A percentile compares a stretch with the other conserved stretches of the same genome.
phyloP scores from a whole-genome alignment of 2,888 invertebrate species.

The Thymelicus sylvestris region DNA sequence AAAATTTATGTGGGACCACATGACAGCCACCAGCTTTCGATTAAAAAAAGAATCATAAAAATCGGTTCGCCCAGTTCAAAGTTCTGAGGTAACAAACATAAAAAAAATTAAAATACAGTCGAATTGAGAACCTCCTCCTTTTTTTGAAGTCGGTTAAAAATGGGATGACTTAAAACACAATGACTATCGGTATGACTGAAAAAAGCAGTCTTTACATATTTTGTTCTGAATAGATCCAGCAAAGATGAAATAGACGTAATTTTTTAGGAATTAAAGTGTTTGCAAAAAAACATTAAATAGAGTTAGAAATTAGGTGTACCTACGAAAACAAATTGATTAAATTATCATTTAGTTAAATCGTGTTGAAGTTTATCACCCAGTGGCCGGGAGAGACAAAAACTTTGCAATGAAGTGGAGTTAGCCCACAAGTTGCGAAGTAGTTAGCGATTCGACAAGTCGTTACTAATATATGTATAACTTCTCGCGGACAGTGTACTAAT shows the following conservation, averaged over 20 bases:
- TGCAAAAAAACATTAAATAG: not conserved
- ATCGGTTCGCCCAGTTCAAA: too few species aligned
- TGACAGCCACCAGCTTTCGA: too few species aligned
- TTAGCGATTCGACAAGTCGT: conserved; percentile 11
- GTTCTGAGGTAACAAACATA: too few species aligned
- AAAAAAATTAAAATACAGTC: too few species aligned
- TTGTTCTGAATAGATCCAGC: too few species aligned
- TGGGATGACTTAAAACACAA: too few species aligned
- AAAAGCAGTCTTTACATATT: too few species aligned
- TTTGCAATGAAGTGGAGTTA: conserved; percentile 11
- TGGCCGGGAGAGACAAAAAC: conserved; percentile 5
- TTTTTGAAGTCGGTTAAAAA: too few species aligned
- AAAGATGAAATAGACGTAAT: not conserved
- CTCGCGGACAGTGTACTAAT: conserved; percentile 9
- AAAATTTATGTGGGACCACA: too few species aligned
- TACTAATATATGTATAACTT: conserved; percentile 12
- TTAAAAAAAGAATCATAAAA: too few species aligned
- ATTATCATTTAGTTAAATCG: conserved; percentile 14
- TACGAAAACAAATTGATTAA: conserved; percentile 12
- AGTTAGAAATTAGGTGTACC: not conserved
- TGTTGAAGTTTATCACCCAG: conserved; percentile 1
- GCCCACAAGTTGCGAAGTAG: conserved; percentile 10
- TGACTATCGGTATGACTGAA: too few species aligned
- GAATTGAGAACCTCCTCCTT: too few species aligned
- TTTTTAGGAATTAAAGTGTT: not conserved